These are phyloP conservation scores for Castor canadensis DNA, from an alignment of 2,113 vertebrate genomes.

Conservation along the genomic window DNA sequence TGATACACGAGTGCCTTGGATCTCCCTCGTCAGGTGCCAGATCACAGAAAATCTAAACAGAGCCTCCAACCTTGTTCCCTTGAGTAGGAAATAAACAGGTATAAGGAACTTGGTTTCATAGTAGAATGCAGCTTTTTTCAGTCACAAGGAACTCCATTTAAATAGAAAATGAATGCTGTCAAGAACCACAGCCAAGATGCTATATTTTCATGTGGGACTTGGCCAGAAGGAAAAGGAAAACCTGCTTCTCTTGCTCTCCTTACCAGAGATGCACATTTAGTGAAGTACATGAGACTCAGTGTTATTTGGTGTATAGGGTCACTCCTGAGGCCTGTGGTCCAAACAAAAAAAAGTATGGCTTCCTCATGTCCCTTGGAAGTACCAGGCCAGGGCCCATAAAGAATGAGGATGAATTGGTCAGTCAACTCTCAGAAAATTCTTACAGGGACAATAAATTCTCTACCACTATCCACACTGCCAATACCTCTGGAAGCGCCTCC, in stretches of 20 bases:
- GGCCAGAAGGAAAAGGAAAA: not conserved
- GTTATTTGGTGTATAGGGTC: not conserved
- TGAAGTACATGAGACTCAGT: accelerated
- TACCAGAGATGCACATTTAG: accelerated
- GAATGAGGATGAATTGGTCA: not conserved
- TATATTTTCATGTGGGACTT: accelerated
- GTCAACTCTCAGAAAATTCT: not conserved
- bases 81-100: not conserved
- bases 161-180: no score
- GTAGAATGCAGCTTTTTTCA: accelerated
- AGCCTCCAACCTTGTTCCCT: conserved; percentile 94
- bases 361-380: no score
- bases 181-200: accelerated
- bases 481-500: not conserved
- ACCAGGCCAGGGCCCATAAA: not conserved
- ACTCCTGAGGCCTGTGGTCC: not conserved
- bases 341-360: not conserved
- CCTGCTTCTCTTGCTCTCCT: no score
- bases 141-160: accelerated
- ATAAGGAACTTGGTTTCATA: not conserved
- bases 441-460: not conserved
- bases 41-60: conserved; percentile 95
- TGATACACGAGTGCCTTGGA: conserved; percentile 91
- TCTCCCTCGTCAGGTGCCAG: conserved; percentile 98
- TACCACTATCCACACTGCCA: not conserved